Conservation (phyloP, 2,797 vertebrate genomes). For the Tragelaphus eurycerus region DNA sequence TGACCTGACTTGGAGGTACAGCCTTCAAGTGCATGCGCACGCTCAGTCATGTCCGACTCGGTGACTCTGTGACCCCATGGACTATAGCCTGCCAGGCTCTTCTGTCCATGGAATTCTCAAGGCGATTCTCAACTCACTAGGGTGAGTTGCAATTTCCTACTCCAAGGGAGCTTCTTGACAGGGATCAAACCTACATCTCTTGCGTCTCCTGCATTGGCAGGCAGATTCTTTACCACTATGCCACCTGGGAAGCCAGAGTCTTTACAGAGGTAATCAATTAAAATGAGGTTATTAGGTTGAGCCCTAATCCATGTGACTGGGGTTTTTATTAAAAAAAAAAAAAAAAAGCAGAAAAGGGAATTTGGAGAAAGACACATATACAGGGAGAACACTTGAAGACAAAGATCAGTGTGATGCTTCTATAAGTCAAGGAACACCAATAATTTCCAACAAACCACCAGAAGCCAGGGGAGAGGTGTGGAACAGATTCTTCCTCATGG, state of each 20-base stretch:
- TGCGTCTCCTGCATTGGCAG: not conserved
- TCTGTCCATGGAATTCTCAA: not conserved
- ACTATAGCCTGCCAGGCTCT: not conserved
- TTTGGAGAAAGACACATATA: not conserved
- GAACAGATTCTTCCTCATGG: not conserved
- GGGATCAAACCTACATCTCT: not conserved
- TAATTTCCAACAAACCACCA: not conserved
- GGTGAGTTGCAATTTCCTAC: not conserved
- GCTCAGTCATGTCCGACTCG: not conserved
- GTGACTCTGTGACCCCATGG: not conserved
- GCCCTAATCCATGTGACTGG: rapidly evolving
- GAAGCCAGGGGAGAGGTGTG: not conserved
- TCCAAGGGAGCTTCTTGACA: not conserved
- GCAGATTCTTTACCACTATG: not conserved
- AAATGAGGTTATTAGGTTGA: not conserved
- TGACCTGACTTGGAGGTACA: not conserved
- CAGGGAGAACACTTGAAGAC: not conserved
- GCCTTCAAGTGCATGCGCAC: not conserved
- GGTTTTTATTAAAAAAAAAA: not conserved
- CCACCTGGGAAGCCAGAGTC: not conserved
- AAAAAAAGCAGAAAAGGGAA: not conserved
- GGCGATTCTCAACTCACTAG: not conserved
- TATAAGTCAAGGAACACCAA: not conserved
- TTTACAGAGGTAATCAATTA: not conserved
- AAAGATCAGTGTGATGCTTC: not conserved